A percentile compares a stretch with the other conserved stretches of the same genome.
Evolutionary conservation across 2,797 vertebrate genomes (phyloP).

Genomic region (Mastacembelus armatus): DNA sequence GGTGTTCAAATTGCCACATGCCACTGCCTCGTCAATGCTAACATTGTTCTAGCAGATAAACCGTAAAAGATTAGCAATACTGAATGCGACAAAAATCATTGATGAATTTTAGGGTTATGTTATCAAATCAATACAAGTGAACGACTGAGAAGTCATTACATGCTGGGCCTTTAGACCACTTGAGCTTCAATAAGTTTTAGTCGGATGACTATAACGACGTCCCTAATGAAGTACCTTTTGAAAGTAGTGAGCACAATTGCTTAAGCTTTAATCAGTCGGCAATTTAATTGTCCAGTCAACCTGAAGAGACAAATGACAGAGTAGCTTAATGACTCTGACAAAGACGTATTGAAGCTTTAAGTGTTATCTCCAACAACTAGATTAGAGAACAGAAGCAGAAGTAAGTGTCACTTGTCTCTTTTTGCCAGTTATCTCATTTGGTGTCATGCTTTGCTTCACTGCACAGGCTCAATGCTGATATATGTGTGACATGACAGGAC

Average conservation of each 20-base stretch:
- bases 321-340: constrained; percentile 43
- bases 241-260: constrained; percentile 54
- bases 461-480: no score
- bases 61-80: background rate
- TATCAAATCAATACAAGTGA: constrained; percentile 21
- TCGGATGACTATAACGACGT: constrained; percentile 28
- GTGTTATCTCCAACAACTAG: constrained; percentile 27
- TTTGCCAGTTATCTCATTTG: constrained; percentile 22
- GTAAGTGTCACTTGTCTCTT: background rate
- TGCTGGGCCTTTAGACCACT: background rate
- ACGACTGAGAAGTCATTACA: background rate
- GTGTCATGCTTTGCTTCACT: constrained; percentile 20
- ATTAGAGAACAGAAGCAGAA: constrained; percentile 4
- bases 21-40: background rate
- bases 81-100: background rate
- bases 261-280: constrained; percentile 55
- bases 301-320: constrained; percentile 44
- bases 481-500: no score
- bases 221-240: constrained; percentile 44
- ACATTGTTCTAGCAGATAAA: background rate
- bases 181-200: constrained; percentile 19
- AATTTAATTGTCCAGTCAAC: constrained; percentile 58
- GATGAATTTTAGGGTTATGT: constrained; percentile 6
- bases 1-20: no score
- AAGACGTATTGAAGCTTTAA: constrained; percentile 39